Base-by-base conservation (phyloP, 2,113 vertebrate genomes). In the Dinomys branickii region DNA sequence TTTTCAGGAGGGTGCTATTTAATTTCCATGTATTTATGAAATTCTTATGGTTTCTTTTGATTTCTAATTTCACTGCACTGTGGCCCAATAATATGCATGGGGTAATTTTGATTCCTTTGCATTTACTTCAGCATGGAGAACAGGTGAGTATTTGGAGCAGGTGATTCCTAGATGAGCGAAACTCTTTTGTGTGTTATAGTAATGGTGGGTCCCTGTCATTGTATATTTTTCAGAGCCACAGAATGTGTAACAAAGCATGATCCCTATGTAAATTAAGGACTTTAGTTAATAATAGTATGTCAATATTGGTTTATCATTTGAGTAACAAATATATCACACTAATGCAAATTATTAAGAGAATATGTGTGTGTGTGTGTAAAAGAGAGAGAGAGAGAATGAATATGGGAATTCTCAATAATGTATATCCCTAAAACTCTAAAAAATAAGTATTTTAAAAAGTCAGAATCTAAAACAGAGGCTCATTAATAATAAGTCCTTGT, bases 141-240 rank as follows among this genome's bases (percentile, higher is more conserved):
- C 20, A 59, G 58, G 17, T 19, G 14, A 61, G 5, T 58, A 71
- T 73, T 41, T 59, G 35, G 4, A 83, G 1, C 26, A 52, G 80
- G 61, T 12, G 35, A 52, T 44, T 90, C 58, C 94, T 61, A 44
- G 33, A 20, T 16, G 33, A 81, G 13, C 56, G 33, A 35, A 58
- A 81, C 19, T 67, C 14, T 88, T 85, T 13, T 41, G 7, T 52
- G 3, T 71, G 7, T 85, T 88, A 67, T 13, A 81, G 11, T 75
- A 61, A 41, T 81, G 30, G 44, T 89, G 56, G 14, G 61, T 26
- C 24, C 7, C 33, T 88, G 71, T 89, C 10, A 33, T 80, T 89
- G 56, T 50, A 38, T 30, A 47, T 77, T 93, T 90, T 58, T 96
- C n/a, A 69, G 73, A 90, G 93, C 35, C 11, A 52, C 47, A 95